Evolutionary conservation across 2,113 vertebrate species (phyloP).

Genomic region (Megalops atlanticus): DNA sequence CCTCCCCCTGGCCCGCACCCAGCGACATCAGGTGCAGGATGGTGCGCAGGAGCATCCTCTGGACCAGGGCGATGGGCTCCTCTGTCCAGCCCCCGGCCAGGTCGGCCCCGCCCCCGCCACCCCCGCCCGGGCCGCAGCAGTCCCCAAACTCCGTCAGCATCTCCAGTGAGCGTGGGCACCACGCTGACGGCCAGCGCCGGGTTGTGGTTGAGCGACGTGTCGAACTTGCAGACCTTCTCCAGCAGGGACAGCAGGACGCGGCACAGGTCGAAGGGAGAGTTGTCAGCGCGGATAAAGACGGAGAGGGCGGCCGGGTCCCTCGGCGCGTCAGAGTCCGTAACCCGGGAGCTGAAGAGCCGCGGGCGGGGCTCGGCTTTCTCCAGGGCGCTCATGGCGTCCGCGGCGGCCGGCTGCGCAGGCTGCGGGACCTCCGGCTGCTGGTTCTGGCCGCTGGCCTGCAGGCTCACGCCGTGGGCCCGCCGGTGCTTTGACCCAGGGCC

Average conservation of each 20-base stretch:
- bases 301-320: slow-evolving; percentile 75
- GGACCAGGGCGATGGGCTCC: slow-evolving; percentile 90
- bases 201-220: slow-evolving; percentile 84
- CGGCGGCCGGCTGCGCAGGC: slow-evolving; percentile 34
- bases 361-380: slow-evolving; percentile 54
- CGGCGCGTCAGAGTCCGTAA: slow-evolving; percentile 64
- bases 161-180: slow-evolving; percentile 88
- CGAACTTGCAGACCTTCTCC: slow-evolving; percentile 93
- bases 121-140: slow-evolving; percentile 65
- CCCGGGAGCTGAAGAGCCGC: slow-evolving; percentile 51
- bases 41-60: slow-evolving; percentile 90
- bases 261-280: slow-evolving; percentile 93
- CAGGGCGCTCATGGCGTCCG: slow-evolving; percentile 63
- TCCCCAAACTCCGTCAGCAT: slow-evolving; percentile 87
- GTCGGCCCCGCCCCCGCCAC: slow-evolving; percentile 58
- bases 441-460: slow-evolving; percentile 64
- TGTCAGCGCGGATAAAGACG: slow-evolving; percentile 75
- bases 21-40: slow-evolving; percentile 86
- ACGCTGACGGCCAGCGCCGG: slow-evolving; percentile 83
- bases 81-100: slow-evolving; percentile 87
- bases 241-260: slow-evolving; percentile 86
- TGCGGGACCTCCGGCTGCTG: slow-evolving; percentile 53
- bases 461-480: slow-evolving; percentile 70
- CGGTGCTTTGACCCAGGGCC: slow-evolving; percentile 61
- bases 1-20: slow-evolving; percentile 78